Base-by-base conservation (phyloP, 2,797 vertebrate genomes). In the Clarias pachynema region DNA sequence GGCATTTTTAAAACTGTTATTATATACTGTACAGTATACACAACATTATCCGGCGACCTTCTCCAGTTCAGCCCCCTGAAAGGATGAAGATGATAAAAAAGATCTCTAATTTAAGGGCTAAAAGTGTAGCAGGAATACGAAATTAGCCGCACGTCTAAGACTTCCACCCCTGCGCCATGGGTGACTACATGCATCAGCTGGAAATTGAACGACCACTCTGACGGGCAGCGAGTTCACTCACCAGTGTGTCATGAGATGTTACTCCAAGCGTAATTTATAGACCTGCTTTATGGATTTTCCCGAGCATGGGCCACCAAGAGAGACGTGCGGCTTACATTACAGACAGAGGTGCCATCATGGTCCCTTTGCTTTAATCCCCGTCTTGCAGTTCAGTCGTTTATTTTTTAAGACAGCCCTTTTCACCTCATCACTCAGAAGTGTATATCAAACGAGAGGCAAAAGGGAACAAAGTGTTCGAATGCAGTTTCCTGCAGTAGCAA, bases 241-340 rank as follows among this genome's bases (percentile, higher is more conserved):
- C 68, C 53, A 68, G 26, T 20, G 65, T 86, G 80, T 56, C 85
- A 70, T 31, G 37, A 70, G 26, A 78, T 31, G 26, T 70, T 86
- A 72, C 57, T 24, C 18, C 15, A 40, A 63, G 63, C 31, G 22
- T n/a, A 69, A 86, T 83, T 65, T 83, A 86, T 79, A 79, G 81
- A 86, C 68, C 37, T 4, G 14, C 56, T n/a, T 49, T 83, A 83
- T 86, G 29, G 81, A 83, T 86, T 83, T 79, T 84, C 31, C 56
- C 20, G 12, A 77, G 49, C 53, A 44, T 8, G 56, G 63, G 22
- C 57, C 70, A 82, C 59, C 78, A 56, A 37, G 26, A 74, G 26
- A 53, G 44, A 53, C 49, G 60, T 16, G 31, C 62, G 22, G 31
- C 49, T 20, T 63, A 68, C 56, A 37, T 22, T 60, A 60, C 31